Conservation (phyloP, 1,140 invertebrate genomes). For the Tachypleus tridentatus region DNA sequence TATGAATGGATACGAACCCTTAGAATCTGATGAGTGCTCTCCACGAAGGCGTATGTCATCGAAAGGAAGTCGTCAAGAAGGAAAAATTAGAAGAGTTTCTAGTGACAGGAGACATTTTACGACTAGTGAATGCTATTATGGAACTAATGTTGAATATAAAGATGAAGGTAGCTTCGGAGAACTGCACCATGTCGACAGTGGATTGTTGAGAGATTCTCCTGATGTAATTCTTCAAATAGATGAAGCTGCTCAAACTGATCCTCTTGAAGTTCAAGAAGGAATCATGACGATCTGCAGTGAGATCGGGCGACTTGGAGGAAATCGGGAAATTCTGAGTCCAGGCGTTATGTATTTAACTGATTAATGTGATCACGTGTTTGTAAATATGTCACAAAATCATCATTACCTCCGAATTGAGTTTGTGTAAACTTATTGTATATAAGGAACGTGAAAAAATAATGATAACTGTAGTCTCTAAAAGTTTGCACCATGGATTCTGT, state of each 20-base stretch:
- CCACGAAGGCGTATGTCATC: background rate
- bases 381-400: too few species aligned
- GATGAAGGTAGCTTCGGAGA: background rate
- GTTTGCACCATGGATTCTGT: too few species aligned
- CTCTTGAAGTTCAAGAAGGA: conserved; percentile 2
- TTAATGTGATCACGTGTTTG: too few species aligned
- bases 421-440: too few species aligned
- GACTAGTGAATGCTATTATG: conserved; percentile 4
- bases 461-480: too few species aligned
- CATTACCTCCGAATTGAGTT: too few species aligned
- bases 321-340: too few species aligned
- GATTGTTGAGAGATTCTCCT: conserved; percentile 14
- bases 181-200: conserved; percentile 10
- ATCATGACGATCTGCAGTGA: background rate
- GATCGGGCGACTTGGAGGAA: too few species aligned
- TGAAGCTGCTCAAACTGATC: conserved; percentile 16
- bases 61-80: background rate
- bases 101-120: conserved; percentile 10
- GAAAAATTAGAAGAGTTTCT: conserved; percentile 7
- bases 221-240: conserved; percentile 7
- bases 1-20: conserved; percentile 19
- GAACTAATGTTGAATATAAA: conserved; percentile 1
- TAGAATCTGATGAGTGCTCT: conserved; percentile 8
- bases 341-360: too few species aligned
- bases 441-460: too few species aligned